Percentiles rank a stretch among this genome's conserved stretches.
These are phyloP conservation scores for Cyclopterus lumpus DNA, from an alignment of 2,797 vertebrate species.

Conservation along the genomic window DNA sequence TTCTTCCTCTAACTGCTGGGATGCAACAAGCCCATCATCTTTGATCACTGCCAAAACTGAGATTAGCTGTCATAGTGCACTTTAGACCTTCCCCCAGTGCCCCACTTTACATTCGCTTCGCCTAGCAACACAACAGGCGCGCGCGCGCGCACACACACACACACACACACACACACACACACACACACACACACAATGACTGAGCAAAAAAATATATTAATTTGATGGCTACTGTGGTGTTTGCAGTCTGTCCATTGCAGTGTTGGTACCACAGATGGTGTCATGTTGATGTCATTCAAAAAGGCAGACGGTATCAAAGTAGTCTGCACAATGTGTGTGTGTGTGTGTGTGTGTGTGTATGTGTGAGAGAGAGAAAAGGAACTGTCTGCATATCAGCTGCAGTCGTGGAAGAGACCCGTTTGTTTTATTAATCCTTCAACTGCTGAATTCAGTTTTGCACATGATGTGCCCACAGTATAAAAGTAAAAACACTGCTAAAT, in stretches of 20 bases:
- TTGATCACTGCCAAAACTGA: not conserved
- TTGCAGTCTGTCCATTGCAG: not conserved
- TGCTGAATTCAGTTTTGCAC: not conserved
- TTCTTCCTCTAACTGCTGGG: not conserved
- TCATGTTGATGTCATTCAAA: not conserved
- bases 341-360: no score
- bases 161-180: not conserved
- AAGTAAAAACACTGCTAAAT: not conserved
- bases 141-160: not conserved
- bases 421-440: not conserved
- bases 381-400: not conserved
- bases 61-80: constrained; percentile 9
- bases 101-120: not conserved
- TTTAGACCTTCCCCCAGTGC: not conserved
- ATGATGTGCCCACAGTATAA: not conserved
- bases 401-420: not conserved
- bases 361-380: no score
- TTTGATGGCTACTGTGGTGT: not conserved
- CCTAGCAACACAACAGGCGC: not conserved
- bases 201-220: not conserved
- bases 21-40: not conserved
- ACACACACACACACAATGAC: not conserved
- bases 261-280: not conserved
- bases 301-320: not conserved
- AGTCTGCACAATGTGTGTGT: not conserved